A percentile compares a stretch with the other conserved stretches of the same genome.
phyloP scores from a whole-genome alignment of 1,140 invertebrate species.

The Steinernema feltiae region DNA sequence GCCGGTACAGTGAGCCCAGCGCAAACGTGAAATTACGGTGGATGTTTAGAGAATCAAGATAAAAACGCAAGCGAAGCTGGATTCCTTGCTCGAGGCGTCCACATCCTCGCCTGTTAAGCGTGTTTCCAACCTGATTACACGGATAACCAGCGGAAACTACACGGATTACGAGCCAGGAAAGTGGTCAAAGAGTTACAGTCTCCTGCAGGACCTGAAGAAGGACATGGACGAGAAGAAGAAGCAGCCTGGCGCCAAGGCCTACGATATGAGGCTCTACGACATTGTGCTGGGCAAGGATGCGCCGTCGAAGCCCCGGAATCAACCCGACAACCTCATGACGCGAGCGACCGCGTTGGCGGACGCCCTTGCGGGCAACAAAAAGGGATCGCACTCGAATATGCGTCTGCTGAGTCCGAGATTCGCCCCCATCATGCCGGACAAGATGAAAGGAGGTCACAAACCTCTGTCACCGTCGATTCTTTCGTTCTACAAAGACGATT shows the following conservation, averaged over 20 bases:
- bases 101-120: not conserved
- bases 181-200: slow-evolving; percentile 48
- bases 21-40: not conserved
- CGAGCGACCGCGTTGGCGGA: not conserved
- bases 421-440: slow-evolving; percentile 56
- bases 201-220: slow-evolving; percentile 40
- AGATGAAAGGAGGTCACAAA: slow-evolving; percentile 30
- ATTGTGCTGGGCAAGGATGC: slow-evolving; percentile 41
- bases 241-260: slow-evolving; percentile 44
- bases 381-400: slow-evolving; percentile 30
- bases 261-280: slow-evolving; percentile 49
- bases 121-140: not conserved
- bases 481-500: slow-evolving; percentile 47
- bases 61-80: not conserved
- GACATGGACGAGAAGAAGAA: slow-evolving; percentile 42
- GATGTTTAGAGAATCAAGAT: not conserved
- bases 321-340: not conserved
- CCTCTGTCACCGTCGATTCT: slow-evolving; percentile 51
- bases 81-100: not conserved
- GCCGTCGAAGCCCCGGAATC: slow-evolving; percentile 11
- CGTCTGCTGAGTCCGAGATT: slow-evolving; percentile 46
- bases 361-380: slow-evolving; percentile 8
- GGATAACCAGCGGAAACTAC: not conserved
- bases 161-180: not conserved
- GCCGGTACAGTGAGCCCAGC: not conserved